Conservation (phyloP, 2,888 invertebrate genomes). For the Halictus ligatus region DNA sequence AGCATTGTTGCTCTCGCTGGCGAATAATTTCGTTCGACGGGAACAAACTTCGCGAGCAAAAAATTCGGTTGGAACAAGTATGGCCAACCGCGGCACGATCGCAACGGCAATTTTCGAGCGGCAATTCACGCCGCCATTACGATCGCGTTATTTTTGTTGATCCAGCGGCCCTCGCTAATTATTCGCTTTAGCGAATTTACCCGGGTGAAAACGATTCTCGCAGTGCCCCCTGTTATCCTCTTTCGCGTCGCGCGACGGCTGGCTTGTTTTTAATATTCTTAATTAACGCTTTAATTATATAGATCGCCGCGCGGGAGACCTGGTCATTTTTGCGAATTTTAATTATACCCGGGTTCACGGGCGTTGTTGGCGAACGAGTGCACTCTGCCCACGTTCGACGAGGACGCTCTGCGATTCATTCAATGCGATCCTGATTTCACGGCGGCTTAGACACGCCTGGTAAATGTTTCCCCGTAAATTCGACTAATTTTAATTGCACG, state of each 20-base stretch:
- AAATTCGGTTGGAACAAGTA: slow-evolving; percentile 8
- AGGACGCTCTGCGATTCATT: background rate
- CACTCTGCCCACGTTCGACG: background rate
- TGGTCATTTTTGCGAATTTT: slow-evolving; percentile 25
- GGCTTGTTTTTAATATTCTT: slow-evolving; percentile 30
- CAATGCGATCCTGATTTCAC: background rate
- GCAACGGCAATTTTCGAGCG: background rate
- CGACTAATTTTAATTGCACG: background rate
- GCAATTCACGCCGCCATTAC: background rate
- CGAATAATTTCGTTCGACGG: slow-evolving; percentile 15
- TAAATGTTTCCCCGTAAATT: background rate
- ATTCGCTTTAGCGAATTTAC: background rate
- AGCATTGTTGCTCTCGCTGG: slow-evolving; percentile 10
- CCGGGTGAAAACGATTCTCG: background rate
- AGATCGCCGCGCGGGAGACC: background rate
- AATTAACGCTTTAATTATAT: slow-evolving; percentile 45
- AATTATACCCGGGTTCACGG: slow-evolving; percentile 17
- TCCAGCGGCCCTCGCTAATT: background rate
- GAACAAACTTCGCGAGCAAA: background rate
- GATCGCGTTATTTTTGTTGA: background rate
- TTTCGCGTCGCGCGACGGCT: background rate
- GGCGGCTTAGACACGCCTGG: background rate
- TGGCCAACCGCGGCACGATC: background rate
- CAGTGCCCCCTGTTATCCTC: background rate
- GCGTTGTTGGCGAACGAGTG: background rate